Evolutionary conservation across 2,113 vertebrate genomes (phyloP).

Genomic region (Chrysochloris asiatica): DNA sequence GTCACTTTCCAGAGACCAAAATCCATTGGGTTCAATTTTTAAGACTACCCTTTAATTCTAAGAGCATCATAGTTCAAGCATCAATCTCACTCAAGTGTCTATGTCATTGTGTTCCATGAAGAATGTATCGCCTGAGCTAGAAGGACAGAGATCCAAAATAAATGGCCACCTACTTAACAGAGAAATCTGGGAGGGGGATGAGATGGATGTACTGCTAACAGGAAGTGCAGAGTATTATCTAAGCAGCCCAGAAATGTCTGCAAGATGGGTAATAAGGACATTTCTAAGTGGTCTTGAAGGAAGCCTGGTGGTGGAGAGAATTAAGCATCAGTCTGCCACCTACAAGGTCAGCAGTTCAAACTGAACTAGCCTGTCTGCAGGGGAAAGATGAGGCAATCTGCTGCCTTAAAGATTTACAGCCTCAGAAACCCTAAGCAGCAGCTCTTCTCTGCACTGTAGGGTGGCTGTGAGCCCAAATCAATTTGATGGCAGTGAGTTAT

Average conservation of each 20-base stretch:
- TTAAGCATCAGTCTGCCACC: no score
- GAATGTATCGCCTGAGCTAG: background rate
- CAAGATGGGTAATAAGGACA: constrained; percentile 21
- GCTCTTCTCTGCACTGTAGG: no score
- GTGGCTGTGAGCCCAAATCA: no score
- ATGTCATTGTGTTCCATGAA: background rate
- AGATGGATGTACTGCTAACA: background rate
- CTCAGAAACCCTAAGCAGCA: no score
- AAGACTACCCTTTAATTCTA: constrained; percentile 16
- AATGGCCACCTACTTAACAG: background rate
- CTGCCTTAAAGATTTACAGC: no score
- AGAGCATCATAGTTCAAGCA: background rate
- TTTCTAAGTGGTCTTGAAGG: background rate
- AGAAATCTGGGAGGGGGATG: background rate
- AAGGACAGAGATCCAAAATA: background rate
- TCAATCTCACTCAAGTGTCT: background rate
- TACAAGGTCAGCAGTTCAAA: no score
- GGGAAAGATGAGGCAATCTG: no score
- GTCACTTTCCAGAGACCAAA: constrained; percentile 17
- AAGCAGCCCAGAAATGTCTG: constrained; percentile 7
- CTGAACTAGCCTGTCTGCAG: no score
- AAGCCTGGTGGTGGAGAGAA: no score
- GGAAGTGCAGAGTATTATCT: constrained; percentile 8
- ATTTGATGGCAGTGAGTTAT: no score
- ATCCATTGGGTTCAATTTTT: background rate